Evolutionary conservation across 2,888 invertebrate species (phyloP), one percentile per base, ranked within the genome.

Genomic region (Acanthopleura granulata): DNA sequence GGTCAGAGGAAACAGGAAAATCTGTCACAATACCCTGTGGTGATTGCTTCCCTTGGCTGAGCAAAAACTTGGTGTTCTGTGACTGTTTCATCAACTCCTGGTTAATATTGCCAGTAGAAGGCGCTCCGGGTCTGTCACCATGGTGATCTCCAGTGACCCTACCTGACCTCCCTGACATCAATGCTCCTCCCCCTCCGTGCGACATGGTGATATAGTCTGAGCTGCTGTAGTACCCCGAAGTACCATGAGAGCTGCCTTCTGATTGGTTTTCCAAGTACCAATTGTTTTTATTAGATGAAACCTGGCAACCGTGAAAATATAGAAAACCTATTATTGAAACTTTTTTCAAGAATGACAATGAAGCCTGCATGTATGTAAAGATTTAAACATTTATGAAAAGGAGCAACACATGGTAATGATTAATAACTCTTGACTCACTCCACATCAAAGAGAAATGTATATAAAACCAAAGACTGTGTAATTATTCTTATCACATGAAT

Each of bases 21-120:
- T 57, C 57, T 74, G 78, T 80, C 49, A 66, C 25, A 12, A 66
- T 27, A 1, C 29, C 29, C 16, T 27, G 29, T 22, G 22, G 66
- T 18, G 66, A 66, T 66, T 66, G 25, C 66, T 66, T 66, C 66
- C 66, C 66, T 27, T 87, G 85, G 61, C 84, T 84, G 15, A 87
- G 78, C 49, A 87, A 79, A 75, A 83, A 87, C 77, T 87, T 87
- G 18, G 87, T 86, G 74, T 87, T 87, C 78, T 87, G 87, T 18
- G 84, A 81, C 78, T 87, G 86, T 77, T 87, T 87, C 57, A 86
- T 80, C n/a, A 87, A 79, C 78, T 87, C 87, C 73, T 85, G 80
- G 11, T 86, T 83, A 71, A 86, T 85, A 80, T 86, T 86, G 70
- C 87, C 86, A 66, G 87, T 86, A 57, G 76, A 75, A 14, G 82